Evolutionary conservation across 1,140 invertebrate genomes (phyloP).

Genomic region (Drosophila chauvacae): DNA sequence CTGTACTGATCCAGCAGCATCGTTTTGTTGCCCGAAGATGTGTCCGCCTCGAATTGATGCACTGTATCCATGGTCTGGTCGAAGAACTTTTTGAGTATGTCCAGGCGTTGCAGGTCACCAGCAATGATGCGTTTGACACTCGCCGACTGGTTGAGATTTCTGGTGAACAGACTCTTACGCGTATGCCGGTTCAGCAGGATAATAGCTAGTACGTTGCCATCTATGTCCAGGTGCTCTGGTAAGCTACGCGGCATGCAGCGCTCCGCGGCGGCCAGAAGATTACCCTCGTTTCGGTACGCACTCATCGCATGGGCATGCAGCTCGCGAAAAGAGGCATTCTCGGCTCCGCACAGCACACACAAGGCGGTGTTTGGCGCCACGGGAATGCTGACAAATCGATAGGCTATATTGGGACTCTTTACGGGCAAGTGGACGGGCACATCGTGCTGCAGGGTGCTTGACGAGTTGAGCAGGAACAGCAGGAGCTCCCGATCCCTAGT

Average conservation of each 20-base stretch:
- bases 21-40: constrained; percentile 19
- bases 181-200: constrained; percentile 65
- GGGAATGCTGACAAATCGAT: constrained; percentile 75
- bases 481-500: constrained; percentile 90
- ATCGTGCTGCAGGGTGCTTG: constrained; percentile 88
- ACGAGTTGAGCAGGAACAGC: constrained; percentile 87
- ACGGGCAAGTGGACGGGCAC: constrained; percentile 91
- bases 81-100: constrained; percentile 73
- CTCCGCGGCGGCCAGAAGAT: constrained; percentile 59
- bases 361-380: constrained; percentile 60
- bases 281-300: constrained; percentile 60
- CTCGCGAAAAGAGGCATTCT: constrained; percentile 69
- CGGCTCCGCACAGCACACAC: constrained; percentile 74
- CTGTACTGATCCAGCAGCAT: constrained; percentile 70
- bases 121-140: constrained; percentile 69
- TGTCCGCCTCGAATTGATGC: constrained; percentile 36
- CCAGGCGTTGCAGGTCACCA: constrained; percentile 70
- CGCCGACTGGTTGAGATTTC: constrained; percentile 68
- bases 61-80: constrained; percentile 71
- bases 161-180: constrained; percentile 67
- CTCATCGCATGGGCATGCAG: constrained; percentile 66
- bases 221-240: constrained; percentile 71
- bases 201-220: constrained; percentile 69
- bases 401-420: constrained; percentile 88
- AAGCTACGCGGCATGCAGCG: constrained; percentile 68